Evolutionary conservation across 2,797 vertebrate genomes (phyloP), one percentile per base, ranked within the genome.

Genomic region (Furcifer pardalis): DNA sequence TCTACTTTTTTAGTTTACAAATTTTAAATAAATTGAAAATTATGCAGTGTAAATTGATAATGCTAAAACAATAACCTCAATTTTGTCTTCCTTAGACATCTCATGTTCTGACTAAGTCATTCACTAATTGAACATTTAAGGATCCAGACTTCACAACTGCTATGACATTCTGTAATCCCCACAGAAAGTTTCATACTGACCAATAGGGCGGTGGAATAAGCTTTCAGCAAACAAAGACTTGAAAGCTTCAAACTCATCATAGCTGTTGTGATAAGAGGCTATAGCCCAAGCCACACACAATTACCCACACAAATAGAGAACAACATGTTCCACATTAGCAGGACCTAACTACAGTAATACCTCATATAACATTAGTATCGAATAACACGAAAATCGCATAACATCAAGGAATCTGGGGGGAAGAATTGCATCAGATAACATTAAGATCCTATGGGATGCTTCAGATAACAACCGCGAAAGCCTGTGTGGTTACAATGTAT

Each of bases 301-400:
- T 5, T 68, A 32, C 15, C 17, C 5, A 56, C 7, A 32, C 3
- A n/a, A 2, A 52, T 7, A 59, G 8, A 82, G 85, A 40, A 84
- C n/a, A n/a, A 17, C 23, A 86, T 44, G 65, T 78, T 87, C 86
- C 56, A 89, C 68, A 17, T 12, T 66, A 60, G 81, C 79, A 86
- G 81, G 81, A 6, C 12, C 80, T 79, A 79, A 59, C 17, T 12
- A 4, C 37, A n/a, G n/a, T n/a, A n/a, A n/a, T n/a, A n/a, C n/a
- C n/a, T n/a, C n/a, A n/a, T n/a, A n/a, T n/a, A n/a, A n/a, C n/a
- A n/a, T n/a, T n/a, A n/a, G n/a, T n/a, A n/a, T n/a, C n/a, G n/a
- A n/a, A n/a, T n/a, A n/a, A n/a, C n/a, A n/a, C n/a, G n/a, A n/a
- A n/a, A n/a, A n/a, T n/a, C n/a, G n/a, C n/a, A n/a, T n/a, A n/a